These are phyloP conservation scores for Drosophila burlai DNA, from an alignment of 1,140 invertebrate genomes.

Conservation along the genomic window DNA sequence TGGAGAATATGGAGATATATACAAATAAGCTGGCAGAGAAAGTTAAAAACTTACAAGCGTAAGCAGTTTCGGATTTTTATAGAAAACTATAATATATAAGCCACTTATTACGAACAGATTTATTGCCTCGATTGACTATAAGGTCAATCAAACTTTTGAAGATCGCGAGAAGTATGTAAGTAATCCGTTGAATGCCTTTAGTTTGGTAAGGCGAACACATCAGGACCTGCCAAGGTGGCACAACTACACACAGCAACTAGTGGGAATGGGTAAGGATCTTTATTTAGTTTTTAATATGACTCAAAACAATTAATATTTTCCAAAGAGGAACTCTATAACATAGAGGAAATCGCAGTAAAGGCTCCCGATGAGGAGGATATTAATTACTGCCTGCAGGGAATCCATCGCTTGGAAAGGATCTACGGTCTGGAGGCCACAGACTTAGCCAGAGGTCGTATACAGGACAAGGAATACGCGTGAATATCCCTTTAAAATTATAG, in stretches of 20 bases:
- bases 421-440: constrained; percentile 29
- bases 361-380: constrained; percentile 24
- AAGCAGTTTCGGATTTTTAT: background rate
- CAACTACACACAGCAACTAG: constrained; percentile 25
- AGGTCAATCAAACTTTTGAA: background rate
- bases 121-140: constrained; percentile 12
- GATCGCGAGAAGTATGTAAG: constrained; percentile 42
- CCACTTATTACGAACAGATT: background rate
- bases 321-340: constrained; percentile 13
- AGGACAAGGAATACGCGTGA: constrained; percentile 9
- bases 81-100: background rate
- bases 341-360: constrained; percentile 18
- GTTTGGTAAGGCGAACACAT: constrained; percentile 42
- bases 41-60: constrained; percentile 22
- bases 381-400: constrained; percentile 3
- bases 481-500: background rate
- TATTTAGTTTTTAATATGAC: too few species aligned
- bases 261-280: constrained; percentile 28
- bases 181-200: constrained; percentile 58
- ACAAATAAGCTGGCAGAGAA: constrained; percentile 30
- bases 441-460: constrained; percentile 25
- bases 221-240: constrained; percentile 62
- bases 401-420: constrained; percentile 15
- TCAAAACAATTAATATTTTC: background rate
- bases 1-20: constrained; percentile 4